Base-by-base conservation (phyloP, 2,113 vertebrate genomes). In the Gymnobelideus leadbeateri region DNA sequence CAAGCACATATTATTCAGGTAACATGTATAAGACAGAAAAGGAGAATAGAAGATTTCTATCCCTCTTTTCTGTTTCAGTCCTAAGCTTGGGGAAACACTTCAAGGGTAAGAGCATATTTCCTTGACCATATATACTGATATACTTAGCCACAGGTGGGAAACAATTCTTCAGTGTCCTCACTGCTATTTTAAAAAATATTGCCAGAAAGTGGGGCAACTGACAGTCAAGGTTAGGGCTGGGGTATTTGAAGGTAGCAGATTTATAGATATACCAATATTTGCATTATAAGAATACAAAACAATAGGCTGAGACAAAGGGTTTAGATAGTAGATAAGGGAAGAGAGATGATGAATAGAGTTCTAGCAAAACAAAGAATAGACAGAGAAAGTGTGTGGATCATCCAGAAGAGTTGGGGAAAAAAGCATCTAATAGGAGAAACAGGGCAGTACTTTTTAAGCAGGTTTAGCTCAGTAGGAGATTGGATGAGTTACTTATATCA, bases 101-200 rank as follows among this genome's bases (percentile, higher is more conserved):
- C 25, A 46, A 93, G 31, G 25, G 1, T 43, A 84, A 52, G n/a
- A 14, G 37, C 1, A 28, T n/a, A 53, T 8, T n/a, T 1, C 43
- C 4, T 19, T 43, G 55, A 37, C n/a, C 19, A 16, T 8, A 16
- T 0, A 31, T 12, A 9, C 12, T 9, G 57, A 52, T 46, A 55
- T 9, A 0, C 1, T 28, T 7, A 1, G 23, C 89, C 43, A n/a
- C n/a, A 1, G 46, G 0, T 2, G 2, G 52, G n/a, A 31, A 6
- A 16, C 52, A 53, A 50, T 4, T 37, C 28, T 50, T 52, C 51
- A 50, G 23, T 3, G 16, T 26, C 14, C 4, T 50, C 2, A 11
- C 21, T 52, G 43, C n/a, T 9, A 19, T 49, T 91, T 57, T 1
- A 52, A 23, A 50, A 89, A 50, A 19, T 2, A 47, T 0, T 24